A percentile compares a stretch with the other conserved stretches of the same genome.
phyloP scores from a whole-genome alignment of 2,797 vertebrate genomes.

The Prunella strophiata region DNA sequence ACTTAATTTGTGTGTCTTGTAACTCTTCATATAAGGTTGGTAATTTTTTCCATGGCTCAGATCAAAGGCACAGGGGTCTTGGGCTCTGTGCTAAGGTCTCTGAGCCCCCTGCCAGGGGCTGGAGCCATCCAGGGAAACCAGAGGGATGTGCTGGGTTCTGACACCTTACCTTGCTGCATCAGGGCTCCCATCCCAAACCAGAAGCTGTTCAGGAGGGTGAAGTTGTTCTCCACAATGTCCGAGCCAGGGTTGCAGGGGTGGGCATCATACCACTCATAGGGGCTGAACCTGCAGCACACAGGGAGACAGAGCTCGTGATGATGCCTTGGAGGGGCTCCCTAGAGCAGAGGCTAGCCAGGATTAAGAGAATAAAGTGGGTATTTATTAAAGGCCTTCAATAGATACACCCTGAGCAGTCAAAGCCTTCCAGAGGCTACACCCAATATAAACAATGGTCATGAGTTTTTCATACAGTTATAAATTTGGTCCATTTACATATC shows the following conservation, averaged over 20 bases:
- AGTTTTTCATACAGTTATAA: neutral
- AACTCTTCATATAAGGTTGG: too few relatives aligned
- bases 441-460: accelerated
- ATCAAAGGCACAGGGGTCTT: too few relatives aligned
- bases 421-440: neutral
- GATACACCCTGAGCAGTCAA: neutral
- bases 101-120: too few relatives aligned
- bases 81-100: too few relatives aligned
- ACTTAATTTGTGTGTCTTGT: too few relatives aligned
- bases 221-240: slow-evolving; percentile 97
- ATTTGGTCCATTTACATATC: neutral
- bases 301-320: neutral
- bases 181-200: slow-evolving; percentile 98
- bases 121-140: too few relatives aligned
- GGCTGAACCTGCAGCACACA: slow-evolving; percentile 88
- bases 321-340: neutral
- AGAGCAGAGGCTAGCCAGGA: neutral
- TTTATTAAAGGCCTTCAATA: neutral
- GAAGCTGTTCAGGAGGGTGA: slow-evolving; percentile 98
- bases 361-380: neutral
- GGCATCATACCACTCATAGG: slow-evolving; percentile 97
- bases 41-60: too few relatives aligned
- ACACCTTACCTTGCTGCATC: slow-evolving; percentile 90
- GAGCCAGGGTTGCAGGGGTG: slow-evolving; percentile 97
- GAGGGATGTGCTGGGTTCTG: too few relatives aligned